phyloP scores from a whole-genome alignment of 2,888 invertebrate genomes.

The Dicycla oo region DNA sequence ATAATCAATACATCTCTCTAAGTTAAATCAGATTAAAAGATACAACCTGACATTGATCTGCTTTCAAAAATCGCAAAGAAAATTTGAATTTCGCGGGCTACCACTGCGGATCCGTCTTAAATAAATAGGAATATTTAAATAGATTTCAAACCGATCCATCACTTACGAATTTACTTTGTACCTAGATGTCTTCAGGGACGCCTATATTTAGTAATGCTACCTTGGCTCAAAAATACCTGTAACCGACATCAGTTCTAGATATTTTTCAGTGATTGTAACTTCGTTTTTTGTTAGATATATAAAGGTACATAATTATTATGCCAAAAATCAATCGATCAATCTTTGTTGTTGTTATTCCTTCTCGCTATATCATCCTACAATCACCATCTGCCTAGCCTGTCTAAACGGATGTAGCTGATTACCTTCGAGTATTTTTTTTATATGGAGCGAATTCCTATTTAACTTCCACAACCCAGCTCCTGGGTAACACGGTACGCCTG shows the following conservation, averaged over 20 bases:
- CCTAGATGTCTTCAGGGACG: background rate
- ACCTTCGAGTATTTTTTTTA: background rate
- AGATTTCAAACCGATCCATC: slow-evolving; percentile 6
- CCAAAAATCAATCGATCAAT: background rate
- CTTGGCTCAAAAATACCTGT: no score
- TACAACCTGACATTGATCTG: no score
- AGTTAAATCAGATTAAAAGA: no score
- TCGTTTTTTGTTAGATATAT: no score
- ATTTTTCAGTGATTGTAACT: background rate
- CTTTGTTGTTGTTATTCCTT: background rate
- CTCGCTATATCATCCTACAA: background rate
- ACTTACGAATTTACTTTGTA: background rate
- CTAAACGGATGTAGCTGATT: background rate
- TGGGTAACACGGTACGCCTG: no score
- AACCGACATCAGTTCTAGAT: no score
- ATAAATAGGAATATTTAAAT: background rate
- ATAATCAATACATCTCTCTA: no score
- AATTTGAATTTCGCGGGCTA: no score
- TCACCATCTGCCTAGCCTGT: background rate
- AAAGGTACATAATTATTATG: background rate
- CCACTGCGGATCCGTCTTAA: no score
- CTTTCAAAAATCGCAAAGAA: no score
- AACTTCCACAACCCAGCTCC: background rate
- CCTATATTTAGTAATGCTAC: background rate
- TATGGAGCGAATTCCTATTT: no score